phyloP scores from a whole-genome alignment of 2,888 invertebrate genomes.

The Athalia cordata region DNA sequence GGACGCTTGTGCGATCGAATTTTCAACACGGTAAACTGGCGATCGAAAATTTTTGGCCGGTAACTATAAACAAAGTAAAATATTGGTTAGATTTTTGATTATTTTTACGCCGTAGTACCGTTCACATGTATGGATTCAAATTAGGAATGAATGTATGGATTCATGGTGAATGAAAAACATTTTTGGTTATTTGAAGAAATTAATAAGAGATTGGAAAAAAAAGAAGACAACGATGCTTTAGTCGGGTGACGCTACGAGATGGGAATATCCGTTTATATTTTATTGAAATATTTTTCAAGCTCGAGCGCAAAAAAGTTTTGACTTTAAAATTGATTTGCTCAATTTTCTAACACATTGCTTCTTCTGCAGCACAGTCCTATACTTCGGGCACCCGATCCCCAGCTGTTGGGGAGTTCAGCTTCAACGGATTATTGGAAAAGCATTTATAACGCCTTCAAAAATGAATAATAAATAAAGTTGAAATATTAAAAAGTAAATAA shows the following conservation, averaged over 20 bases:
- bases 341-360: conserved; percentile 31
- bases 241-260: too few species aligned
- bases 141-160: too few species aligned
- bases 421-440: conserved; percentile 33
- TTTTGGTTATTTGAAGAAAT: not conserved
- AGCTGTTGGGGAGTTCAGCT: conserved; percentile 22
- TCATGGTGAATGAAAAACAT: too few species aligned
- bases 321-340: conserved; percentile 37
- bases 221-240: not conserved
- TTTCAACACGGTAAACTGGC: not conserved
- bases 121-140: too few species aligned
- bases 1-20: not conserved
- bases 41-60: not conserved
- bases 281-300: conserved; percentile 11
- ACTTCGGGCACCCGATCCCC: conserved; percentile 9
- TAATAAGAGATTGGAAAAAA: not conserved
- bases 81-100: too few species aligned
- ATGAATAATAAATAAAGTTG: conserved; percentile 29
- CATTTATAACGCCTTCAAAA: conserved; percentile 30
- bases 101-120: too few species aligned
- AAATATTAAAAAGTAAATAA: not conserved
- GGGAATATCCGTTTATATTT: not conserved
- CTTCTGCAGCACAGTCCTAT: not conserved
- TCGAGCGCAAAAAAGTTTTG: conserved; percentile 17
- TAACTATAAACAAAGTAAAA: too few species aligned